A percentile compares a stretch with the other conserved stretches of the same genome.
phyloP scores from a whole-genome alignment of 1,140 invertebrate species.

The Caenorhabditis brenneri region DNA sequence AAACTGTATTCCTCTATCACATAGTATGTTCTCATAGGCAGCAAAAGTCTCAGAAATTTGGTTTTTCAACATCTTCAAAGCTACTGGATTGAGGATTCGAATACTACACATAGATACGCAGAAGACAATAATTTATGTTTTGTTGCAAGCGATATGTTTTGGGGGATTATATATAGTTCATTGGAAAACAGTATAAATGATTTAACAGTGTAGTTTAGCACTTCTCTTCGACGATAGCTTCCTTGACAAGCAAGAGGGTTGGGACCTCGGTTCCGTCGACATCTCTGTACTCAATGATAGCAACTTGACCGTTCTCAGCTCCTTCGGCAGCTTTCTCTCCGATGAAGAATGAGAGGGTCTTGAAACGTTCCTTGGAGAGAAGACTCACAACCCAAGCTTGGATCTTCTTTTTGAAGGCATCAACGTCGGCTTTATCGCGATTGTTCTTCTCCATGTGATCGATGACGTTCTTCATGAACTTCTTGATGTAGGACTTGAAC shows the following conservation, averaged over 20 bases:
- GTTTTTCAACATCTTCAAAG: neutral
- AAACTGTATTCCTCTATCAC: neutral
- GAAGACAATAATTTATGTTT: constrained; percentile 37
- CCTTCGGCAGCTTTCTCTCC: constrained; percentile 75
- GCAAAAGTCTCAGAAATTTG: neutral
- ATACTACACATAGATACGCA: neutral
- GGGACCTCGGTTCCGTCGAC: constrained; percentile 84
- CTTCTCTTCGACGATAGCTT: constrained; percentile 90
- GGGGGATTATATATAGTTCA: constrained; percentile 23
- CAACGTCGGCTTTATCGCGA: constrained; percentile 87
- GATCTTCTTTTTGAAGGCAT: constrained; percentile 92
- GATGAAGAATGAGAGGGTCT: constrained; percentile 91
- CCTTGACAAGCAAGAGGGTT: constrained; percentile 92
- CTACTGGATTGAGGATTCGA: neutral
- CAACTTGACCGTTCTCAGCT: constrained; percentile 76
- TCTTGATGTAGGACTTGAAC: constrained; percentile 89
- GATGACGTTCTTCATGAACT: constrained; percentile 85
- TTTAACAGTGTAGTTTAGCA: constrained; percentile 54
- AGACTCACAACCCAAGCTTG: constrained; percentile 76
- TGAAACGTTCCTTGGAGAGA: constrained; percentile 76
- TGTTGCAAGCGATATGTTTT: constrained; percentile 11
- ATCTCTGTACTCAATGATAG: constrained; percentile 87
- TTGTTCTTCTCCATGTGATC: constrained; percentile 78
- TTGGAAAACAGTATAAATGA: constrained; percentile 26
- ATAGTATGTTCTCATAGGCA: neutral